Evolutionary conservation across 2,888 invertebrate genomes (phyloP).

Genomic region (Euproctis similis): DNA sequence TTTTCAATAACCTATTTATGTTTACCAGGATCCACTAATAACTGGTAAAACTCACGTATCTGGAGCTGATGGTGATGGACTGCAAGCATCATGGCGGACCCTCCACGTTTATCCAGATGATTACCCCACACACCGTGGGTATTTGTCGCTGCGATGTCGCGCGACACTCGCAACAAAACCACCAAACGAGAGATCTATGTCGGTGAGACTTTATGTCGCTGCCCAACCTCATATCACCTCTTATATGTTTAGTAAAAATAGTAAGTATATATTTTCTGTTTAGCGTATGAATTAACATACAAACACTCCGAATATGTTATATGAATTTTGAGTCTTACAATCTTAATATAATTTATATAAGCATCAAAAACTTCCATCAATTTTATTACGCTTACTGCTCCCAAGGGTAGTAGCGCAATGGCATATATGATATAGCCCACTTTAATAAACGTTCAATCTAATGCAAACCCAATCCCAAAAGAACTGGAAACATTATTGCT

Average conservation of each 20-base stretch:
- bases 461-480: too few relatives aligned
- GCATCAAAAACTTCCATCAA: too few relatives aligned
- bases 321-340: too few relatives aligned
- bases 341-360: too few relatives aligned
- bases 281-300: too few relatives aligned
- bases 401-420: too few relatives aligned
- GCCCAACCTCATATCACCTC: slow-evolving; percentile 63
- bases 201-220: slow-evolving; percentile 61
- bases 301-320: too few relatives aligned
- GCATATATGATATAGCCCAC: too few relatives aligned
- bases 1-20: too few relatives aligned
- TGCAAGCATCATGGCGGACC: slow-evolving; percentile 62
- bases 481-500: too few relatives aligned
- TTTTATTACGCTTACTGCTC: too few relatives aligned
- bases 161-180: slow-evolving; percentile 55
- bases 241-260: slow-evolving; percentile 70
- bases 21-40: slow-evolving; percentile 55
- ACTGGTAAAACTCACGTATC: slow-evolving; percentile 57
- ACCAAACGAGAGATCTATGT: slow-evolving; percentile 56
- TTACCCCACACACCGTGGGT: slow-evolving; percentile 59
- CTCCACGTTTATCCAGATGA: slow-evolving; percentile 62
- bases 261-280: slow-evolving; percentile 42
- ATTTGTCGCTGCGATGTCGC: slow-evolving; percentile 55
- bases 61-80: slow-evolving; percentile 58
- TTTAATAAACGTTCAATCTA: too few relatives aligned